phyloP scores from a whole-genome alignment of 2,797 vertebrate genomes.

The Aythya fuligula region DNA sequence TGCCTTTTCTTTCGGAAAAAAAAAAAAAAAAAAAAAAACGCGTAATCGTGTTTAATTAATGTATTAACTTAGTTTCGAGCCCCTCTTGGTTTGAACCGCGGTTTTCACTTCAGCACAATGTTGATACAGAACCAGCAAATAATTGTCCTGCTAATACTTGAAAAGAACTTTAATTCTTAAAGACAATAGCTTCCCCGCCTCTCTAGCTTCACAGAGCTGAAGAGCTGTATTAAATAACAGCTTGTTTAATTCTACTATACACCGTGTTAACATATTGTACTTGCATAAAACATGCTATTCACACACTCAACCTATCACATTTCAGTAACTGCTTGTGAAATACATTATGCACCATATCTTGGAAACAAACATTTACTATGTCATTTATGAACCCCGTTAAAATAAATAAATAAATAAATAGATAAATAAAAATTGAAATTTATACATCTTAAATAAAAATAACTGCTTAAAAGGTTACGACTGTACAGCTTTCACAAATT shows the following conservation, averaged over 20 bases:
- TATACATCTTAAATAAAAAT: conserved; percentile 51
- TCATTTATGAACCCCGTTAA: conserved; percentile 44
- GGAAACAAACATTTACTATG: conserved; percentile 57
- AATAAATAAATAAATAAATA: not conserved
- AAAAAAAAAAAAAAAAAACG: no score
- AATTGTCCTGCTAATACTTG: not conserved
- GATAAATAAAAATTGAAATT: conserved; percentile 55
- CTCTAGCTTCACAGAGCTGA: not conserved
- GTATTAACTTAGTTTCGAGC: conserved; percentile 52
- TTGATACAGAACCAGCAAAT: conserved; percentile 4
- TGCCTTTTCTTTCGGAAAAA: not conserved
- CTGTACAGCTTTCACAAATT: conserved; percentile 19
- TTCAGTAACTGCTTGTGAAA: conserved; percentile 41
- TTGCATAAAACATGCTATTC: conserved; percentile 62
- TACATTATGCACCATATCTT: not conserved
- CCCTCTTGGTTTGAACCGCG: not conserved
- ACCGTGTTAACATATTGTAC: conserved; percentile 46
- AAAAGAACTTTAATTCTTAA: conserved; percentile 33
- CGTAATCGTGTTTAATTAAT: conserved; percentile 31
- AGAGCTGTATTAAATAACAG: conserved; percentile 40
- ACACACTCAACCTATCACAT: conserved; percentile 47
- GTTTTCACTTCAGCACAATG: conserved; percentile 11
- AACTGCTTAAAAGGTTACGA: conserved; percentile 33
- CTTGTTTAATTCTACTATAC: conserved; percentile 49
- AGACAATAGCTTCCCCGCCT: conserved; percentile 37